Evolutionary conservation across 1,140 invertebrate genomes (phyloP), one percentile per base, ranked within the genome.

Genomic region (Vollenhovia emeryi): DNA sequence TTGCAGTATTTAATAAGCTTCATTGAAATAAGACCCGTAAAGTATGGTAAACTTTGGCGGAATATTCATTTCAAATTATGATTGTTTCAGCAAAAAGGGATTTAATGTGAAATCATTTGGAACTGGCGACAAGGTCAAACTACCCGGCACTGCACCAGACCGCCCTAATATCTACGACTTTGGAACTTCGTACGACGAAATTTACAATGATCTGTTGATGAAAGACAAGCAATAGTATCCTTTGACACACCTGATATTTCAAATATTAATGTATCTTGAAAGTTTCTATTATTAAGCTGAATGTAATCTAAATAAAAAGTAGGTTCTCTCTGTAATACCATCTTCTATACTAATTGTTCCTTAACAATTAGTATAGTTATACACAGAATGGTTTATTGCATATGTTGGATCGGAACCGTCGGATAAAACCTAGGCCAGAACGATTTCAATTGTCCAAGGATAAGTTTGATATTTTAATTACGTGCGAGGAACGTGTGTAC

Each of bases 101-200:
- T 99, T 99, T 92, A 97, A 97, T 92, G 99, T 99, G 0, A 96
- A 98, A 92, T 99, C 99, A 0, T 99, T 98, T 96, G 99, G 99
- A 9, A 99, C 99, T 57, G 99, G 99, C 30, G 99, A 99, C 93
- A 98, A 98, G 94, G 98, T 99, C 0, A 99, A 99, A 94, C 95
- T 99, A 74, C 99, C 99, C 59, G 99, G 99, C 55, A 97, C 98
- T 80, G 97, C 99, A 9, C 97, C 97, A 4, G 99, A 99, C 94
- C 97, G 97, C 92, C 99, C 99, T 11, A 99, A 99, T 95, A 97
- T 99, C 83, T 99, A 99, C 92, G 99, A 99, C 93, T 99, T 99
- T 95, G 98, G 98, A 76, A 97, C 97, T 40, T 97, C 97, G 0
- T 99, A 99, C 93, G 99, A 99, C 90, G 97, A 98, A 91, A 99